A percentile compares a stretch with the other conserved stretches of the same genome.
Evolutionary conservation across 2,113 vertebrate species (phyloP).

Genomic region (Ailurus styani): DNA sequence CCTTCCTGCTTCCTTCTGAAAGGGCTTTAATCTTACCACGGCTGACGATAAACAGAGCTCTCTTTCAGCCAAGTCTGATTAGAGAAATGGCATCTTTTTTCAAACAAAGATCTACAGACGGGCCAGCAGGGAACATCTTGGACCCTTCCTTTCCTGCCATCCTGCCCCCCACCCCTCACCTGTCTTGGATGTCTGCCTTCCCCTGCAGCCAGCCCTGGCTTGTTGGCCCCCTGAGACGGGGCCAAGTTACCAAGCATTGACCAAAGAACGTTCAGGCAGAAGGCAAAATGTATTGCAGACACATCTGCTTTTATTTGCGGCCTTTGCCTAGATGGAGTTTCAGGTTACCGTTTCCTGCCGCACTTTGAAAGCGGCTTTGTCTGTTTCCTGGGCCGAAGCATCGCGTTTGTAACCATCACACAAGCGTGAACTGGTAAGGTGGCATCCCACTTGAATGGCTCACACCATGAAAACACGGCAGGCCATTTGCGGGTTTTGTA

Average conservation of each 20-base stretch:
- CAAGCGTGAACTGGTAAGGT: not conserved
- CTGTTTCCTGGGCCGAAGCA: not conserved
- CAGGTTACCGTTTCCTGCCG: not conserved
- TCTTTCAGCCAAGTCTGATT: not conserved
- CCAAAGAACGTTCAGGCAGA: not conserved
- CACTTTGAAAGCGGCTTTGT: slow-evolving; percentile 37
- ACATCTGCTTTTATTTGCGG: not conserved
- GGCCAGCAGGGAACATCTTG: not conserved
- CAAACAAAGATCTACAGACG: not conserved
- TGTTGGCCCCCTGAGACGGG: not conserved
- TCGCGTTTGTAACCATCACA: not conserved
- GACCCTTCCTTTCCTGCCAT: rapidly evolving
- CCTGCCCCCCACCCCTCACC: not conserved
- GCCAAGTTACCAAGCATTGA: not conserved
- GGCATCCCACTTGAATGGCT: not conserved
- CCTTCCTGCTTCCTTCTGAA: slow-evolving; percentile 17
- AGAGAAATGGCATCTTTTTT: not conserved
- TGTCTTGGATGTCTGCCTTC: not conserved
- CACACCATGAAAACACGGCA: not conserved
- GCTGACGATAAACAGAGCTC: not conserved
- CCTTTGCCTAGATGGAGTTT: not conserved
- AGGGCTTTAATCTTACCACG: not conserved
- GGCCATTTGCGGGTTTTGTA: not conserved
- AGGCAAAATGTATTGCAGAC: not conserved
- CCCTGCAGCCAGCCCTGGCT: not conserved